Base-by-base conservation (phyloP, 2,888 invertebrate genomes). In the Dermolepida albohirtum region DNA sequence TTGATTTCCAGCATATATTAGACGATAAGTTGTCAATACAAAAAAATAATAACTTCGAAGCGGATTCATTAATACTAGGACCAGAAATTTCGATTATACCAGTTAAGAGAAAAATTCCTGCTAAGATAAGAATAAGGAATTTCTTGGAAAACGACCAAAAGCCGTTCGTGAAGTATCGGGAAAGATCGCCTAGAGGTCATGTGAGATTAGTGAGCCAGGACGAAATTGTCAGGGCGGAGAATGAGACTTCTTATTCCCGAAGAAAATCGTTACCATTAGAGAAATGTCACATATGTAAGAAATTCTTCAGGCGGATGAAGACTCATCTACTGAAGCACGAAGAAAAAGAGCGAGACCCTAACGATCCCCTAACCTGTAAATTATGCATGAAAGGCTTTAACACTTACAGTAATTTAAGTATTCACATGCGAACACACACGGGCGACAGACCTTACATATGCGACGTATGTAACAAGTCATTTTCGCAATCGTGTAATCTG, bases 241-340 rank as follows among this genome's bases (percentile, higher is more conserved):
- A 69, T 17, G 76, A 74, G 44, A 78, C 79, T 66, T 77, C 80
- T 6, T 79, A 78, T 66, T 70, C 78, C 16, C 79, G 78, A 73
- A 74, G 82, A 43, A 81, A 79, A 78, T 80, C 82, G 5, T 78
- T 78, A 59, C 82, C 82, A 14, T 72, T 83, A 64, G 80, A 82
- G 75, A 81, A 82, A 69, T 83, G 83, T 71, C 83, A 81, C 7
- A 77, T 83, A 55, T 83, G 83, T 72, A 83, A 82, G 74, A 81
- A 83, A 50, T 77, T 66, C 69, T 83, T 82, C 78, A 81, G 74
- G 75, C 79, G 72, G 79, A 85, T 79, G 85, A 85, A 77, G 79
- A 86, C 78, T 67, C 83, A 86, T 72, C 81, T 86, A 5, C 72
- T 80, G 29, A 84, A 83, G 74, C 84, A 84, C 68, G 78, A 79